These are phyloP conservation scores for Phoxinus phoxinus DNA, from an alignment of 2,113 vertebrate genomes.

Conservation along the genomic window DNA sequence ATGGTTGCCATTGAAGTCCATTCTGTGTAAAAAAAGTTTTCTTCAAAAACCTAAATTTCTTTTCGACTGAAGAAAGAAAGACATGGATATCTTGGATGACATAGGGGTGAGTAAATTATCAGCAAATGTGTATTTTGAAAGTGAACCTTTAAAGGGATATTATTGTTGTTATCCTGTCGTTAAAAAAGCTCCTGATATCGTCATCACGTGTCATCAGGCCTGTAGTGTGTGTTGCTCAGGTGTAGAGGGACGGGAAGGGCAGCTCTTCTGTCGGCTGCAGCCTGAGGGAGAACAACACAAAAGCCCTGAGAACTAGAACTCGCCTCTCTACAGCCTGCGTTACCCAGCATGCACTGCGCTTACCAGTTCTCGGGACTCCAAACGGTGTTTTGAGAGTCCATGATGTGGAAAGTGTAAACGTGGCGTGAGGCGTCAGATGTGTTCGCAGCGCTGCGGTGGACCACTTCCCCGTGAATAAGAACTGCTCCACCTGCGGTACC, in stretches of 20 bases:
- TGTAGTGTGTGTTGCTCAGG: slow-evolving; percentile 56
- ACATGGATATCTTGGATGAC: too few relatives aligned
- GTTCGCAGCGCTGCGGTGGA: slow-evolving; percentile 91
- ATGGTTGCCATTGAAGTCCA: too few relatives aligned
- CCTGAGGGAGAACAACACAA: slow-evolving; percentile 71
- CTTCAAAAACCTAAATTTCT: too few relatives aligned
- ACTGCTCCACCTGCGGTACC: slow-evolving; percentile 80
- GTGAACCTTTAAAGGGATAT: neutral
- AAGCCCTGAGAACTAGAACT: neutral
- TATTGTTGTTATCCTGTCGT: neutral
- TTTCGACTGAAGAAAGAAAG: too few relatives aligned
- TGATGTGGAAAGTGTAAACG: slow-evolving; percentile 90
- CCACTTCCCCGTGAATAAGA: slow-evolving; percentile 91
- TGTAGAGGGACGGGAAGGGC: slow-evolving; percentile 86
- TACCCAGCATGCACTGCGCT: slow-evolving; percentile 49
- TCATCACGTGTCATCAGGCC: neutral
- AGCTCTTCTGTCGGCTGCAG: slow-evolving; percentile 89
- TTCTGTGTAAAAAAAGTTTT: too few relatives aligned
- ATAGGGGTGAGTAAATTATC: too few relatives aligned
- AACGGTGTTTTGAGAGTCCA: slow-evolving; percentile 84
- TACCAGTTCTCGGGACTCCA: slow-evolving; percentile 97
- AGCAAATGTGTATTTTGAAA: too few relatives aligned
- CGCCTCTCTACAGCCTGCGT: neutral
- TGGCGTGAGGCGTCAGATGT: slow-evolving; percentile 84
- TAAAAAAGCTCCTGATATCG: neutral